Evolutionary conservation across 2,888 invertebrate species (phyloP), one percentile per base, ranked within the genome.

Genomic region (Drosophila hamatofila): DNA sequence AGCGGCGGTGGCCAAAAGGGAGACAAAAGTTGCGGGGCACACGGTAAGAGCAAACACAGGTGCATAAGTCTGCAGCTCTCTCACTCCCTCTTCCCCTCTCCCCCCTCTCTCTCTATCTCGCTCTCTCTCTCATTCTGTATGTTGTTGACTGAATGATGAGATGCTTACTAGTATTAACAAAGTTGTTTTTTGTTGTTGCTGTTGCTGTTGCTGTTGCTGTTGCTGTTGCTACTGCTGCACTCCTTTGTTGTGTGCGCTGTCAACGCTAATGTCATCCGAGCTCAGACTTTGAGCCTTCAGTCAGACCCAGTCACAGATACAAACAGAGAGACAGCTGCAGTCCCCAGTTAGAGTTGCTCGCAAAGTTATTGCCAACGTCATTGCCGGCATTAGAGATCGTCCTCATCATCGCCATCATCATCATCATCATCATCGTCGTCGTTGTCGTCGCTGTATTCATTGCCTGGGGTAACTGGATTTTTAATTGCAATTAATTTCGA

Each of bases 111-210:
- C 42, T 21, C 42, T 42, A 6, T 42, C 21, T 18, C n/a, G 2
- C 37, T 39, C n/a, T 39, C 39, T 39, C 7, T 9, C 39, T 30
- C 30, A 9, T 8, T 30, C 23, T 63, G 18, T 23, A 21, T 33
- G 39, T 39, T 35, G 30, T 46, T 77, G 48, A 59, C 59, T 79
- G 76, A 82, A 66, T 72, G 78, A 87, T 74, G 89, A 72, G 84
- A 59, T 72, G 80, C 81, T 83, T 71, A 63, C 68, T 83, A 76
- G 68, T 83, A 83, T 86, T 89, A 80, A 88, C 89, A 83, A 83
- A 83, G 87, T 81, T 78, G 66, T 70, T 79, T 75, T 48, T 48
- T 48, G 48, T 27, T 59, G 52, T 2, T 46, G 44, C 16, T 23
- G 44, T 0, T 46, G 46, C 11, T 59, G 54, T 30, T 35, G 33